These are phyloP conservation scores for Ditylenchus dipsaci DNA, from an alignment of 1,140 invertebrate species.

Conservation along the genomic window DNA sequence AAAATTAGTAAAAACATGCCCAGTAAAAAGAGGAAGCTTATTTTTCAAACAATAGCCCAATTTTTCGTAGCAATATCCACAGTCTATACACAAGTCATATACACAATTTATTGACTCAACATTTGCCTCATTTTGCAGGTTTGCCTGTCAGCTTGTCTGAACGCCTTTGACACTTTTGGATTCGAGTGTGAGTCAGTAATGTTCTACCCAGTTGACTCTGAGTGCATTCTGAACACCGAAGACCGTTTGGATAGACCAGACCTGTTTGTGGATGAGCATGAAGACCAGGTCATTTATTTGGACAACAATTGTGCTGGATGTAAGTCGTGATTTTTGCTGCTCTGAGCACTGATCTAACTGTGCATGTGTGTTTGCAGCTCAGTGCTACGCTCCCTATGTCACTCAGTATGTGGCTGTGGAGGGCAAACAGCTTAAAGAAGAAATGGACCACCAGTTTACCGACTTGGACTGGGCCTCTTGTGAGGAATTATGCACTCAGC, in stretches of 20 bases:
- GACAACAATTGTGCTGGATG: constrained; percentile 58
- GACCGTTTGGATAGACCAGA: constrained; percentile 57
- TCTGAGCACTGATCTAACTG: not conserved
- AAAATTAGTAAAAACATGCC: no score
- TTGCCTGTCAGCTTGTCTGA: constrained; percentile 53
- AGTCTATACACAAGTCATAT: no score
- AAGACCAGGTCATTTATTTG: constrained; percentile 57
- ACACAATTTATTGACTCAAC: constrained; percentile 5
- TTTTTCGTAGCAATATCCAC: no score
- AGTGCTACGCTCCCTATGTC: constrained; percentile 58
- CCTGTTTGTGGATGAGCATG: constrained; percentile 55
- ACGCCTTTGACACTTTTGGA: constrained; percentile 58
- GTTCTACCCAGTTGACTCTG: constrained; percentile 48
- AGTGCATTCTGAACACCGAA: constrained; percentile 57
- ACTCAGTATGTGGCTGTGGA: constrained; percentile 58
- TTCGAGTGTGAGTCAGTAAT: constrained; percentile 55
- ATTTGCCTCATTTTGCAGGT: constrained; percentile 29
- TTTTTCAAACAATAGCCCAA: no score
- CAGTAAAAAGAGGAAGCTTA: no score
- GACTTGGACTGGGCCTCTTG: constrained; percentile 52
- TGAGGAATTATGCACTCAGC: constrained; percentile 55
- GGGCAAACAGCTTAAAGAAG: constrained; percentile 51
- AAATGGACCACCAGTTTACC: constrained; percentile 47
- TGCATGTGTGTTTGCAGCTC: constrained; percentile 41
- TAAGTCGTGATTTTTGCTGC: constrained; percentile 17